Percentiles rank a stretch among this genome's conserved stretches.
Conservation (phyloP, 1,140 invertebrate genomes). For the Ridgeia piscesae region DNA sequence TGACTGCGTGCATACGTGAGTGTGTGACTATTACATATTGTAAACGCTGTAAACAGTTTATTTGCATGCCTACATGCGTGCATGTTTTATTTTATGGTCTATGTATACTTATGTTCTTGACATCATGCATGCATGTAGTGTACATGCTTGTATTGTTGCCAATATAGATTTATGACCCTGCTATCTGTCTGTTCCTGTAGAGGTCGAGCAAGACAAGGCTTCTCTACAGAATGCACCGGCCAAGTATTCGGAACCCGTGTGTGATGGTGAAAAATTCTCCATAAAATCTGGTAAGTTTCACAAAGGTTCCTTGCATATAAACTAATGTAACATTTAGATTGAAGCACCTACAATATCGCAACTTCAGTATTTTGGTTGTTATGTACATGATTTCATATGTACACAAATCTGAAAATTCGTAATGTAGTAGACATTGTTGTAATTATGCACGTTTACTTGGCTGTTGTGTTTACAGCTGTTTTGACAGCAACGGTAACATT, state of each 20-base stretch:
- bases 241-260: conserved; percentile 76
- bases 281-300: conserved; percentile 10
- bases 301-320: background rate
- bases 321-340: background rate
- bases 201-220: conserved; percentile 69
- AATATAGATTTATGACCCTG: background rate
- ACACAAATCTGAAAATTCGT: background rate
- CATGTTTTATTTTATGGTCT: too few relatives aligned
- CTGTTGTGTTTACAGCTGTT: background rate
- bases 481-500: background rate
- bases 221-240: conserved; percentile 68
- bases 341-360: background rate
- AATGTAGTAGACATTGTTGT: background rate
- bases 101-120: background rate
- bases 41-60: background rate
- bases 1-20: background rate
- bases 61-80: background rate
- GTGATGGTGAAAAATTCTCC: conserved; percentile 74
- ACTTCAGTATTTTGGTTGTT: background rate
- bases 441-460: background rate
- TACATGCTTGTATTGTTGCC: background rate
- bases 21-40: too few relatives aligned
- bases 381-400: background rate
- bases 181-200: conserved; percentile 60
- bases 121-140: background rate